Conservation (phyloP, 2,113 vertebrate species). For the Prunella himalayana region DNA sequence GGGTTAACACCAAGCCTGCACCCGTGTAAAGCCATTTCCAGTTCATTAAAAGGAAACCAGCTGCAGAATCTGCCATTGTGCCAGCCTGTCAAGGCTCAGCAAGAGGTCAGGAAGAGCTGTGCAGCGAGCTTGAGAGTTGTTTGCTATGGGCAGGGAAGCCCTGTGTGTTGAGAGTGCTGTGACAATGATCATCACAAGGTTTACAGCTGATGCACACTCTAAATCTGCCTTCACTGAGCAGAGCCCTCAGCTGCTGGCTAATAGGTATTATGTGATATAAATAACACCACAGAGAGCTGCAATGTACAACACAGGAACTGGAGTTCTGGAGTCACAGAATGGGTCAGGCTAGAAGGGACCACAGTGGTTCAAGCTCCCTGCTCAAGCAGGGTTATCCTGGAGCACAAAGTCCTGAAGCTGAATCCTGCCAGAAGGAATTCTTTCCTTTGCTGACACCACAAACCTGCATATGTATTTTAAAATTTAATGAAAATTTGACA, state of each 20-base stretch:
- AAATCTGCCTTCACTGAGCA: not conserved
- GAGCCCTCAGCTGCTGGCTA: not conserved
- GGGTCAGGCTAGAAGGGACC: not conserved
- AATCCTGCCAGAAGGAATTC: not conserved
- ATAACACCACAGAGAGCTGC: not conserved
- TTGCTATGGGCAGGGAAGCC: not conserved
- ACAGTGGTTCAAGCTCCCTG: not conserved
- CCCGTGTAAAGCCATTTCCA: not conserved
- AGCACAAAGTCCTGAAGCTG: not conserved
- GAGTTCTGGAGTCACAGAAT: not conserved
- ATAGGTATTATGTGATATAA: not conserved
- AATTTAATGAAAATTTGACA: constrained; percentile 43
- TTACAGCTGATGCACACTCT: not conserved
- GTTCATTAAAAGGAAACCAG: constrained; percentile 15
- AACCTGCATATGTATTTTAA: not conserved
- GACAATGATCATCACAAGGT: not conserved
- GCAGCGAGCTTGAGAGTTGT: not conserved
- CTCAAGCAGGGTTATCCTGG: not conserved
- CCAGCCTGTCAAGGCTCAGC: not conserved
- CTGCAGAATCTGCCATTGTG: not conserved
- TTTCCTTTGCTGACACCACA: constrained; percentile 6
- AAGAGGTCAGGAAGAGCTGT: not conserved
- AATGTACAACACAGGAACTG: not conserved
- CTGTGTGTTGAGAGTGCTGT: not conserved
- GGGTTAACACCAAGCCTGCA: not conserved